Evolutionary conservation across 2,888 invertebrate species (phyloP).

Genomic region (Onchidella celtica): DNA sequence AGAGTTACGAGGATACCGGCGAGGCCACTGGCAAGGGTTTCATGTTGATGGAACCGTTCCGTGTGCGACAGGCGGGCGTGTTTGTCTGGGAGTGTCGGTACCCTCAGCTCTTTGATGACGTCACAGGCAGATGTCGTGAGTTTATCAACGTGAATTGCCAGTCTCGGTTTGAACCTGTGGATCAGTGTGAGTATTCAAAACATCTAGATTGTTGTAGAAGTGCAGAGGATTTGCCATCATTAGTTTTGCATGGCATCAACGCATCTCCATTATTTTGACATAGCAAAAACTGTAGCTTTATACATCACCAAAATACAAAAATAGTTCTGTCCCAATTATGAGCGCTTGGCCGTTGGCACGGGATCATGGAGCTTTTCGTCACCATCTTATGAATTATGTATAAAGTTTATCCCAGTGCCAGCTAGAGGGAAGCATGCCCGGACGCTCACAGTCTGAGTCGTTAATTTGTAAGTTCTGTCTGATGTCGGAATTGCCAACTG

Average conservation of each 20-base stretch:
- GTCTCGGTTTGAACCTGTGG: conserved; percentile 59
- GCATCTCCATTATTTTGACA: too few relatives aligned
- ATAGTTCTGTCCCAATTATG: too few relatives aligned
- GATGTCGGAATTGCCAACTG: too few relatives aligned
- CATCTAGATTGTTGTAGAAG: background rate
- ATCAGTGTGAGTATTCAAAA: conserved; percentile 59
- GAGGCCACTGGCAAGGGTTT: background rate
- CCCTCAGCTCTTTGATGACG: conserved; percentile 60
- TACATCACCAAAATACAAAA: background rate
- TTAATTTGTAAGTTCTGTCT: too few relatives aligned
- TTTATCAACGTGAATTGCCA: conserved; percentile 58
- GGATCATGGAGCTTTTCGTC: too few relatives aligned
- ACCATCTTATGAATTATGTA: too few relatives aligned
- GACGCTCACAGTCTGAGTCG: too few relatives aligned
- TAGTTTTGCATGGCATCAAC: too few relatives aligned
- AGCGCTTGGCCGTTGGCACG: too few relatives aligned
- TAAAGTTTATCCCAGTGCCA: too few relatives aligned
- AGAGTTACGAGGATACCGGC: background rate
- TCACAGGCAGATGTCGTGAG: conserved; percentile 53
- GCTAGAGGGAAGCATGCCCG: too few relatives aligned
- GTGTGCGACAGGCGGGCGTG: conserved; percentile 40
- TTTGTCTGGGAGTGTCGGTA: conserved; percentile 59
- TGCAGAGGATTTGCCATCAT: too few relatives aligned
- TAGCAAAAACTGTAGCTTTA: background rate
- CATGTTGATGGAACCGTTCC: conserved; percentile 16